Conservation (phyloP, 1,140 invertebrate species). For the Ceratoteleas bidentatus region DNA sequence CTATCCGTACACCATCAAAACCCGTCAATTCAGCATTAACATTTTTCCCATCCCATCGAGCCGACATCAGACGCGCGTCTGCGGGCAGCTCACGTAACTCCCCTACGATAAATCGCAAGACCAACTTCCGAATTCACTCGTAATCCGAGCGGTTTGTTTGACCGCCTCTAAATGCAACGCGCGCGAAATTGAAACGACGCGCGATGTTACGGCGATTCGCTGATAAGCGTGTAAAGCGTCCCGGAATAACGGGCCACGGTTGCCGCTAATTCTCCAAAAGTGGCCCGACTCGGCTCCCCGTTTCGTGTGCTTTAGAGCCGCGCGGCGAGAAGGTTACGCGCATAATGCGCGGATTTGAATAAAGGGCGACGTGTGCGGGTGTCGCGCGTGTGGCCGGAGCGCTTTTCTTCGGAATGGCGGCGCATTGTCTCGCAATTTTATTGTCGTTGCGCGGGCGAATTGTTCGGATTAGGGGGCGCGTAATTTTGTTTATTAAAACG, state of each 20-base stretch:
- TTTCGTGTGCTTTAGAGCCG: constrained; percentile 56
- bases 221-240: constrained; percentile 50
- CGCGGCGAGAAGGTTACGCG: constrained; percentile 54
- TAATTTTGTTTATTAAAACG: constrained; percentile 40
- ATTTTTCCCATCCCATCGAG: too few relatives aligned
- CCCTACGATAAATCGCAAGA: constrained; percentile 12
- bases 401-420: constrained; percentile 41
- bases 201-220: constrained; percentile 53
- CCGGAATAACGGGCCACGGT: constrained; percentile 42
- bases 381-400: constrained; percentile 55
- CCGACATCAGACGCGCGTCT: too few relatives aligned
- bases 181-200: constrained; percentile 47
- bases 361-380: constrained; percentile 62
- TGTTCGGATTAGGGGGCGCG: constrained; percentile 28
- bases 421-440: constrained; percentile 31
- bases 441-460: constrained; percentile 15
- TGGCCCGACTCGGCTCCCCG: constrained; percentile 41
- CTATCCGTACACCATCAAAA: too few relatives aligned
- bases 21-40: too few relatives aligned
- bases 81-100: background rate
- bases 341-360: constrained; percentile 58
- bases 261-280: constrained; percentile 59
- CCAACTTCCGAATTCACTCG: constrained; percentile 23
- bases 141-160: constrained; percentile 22
- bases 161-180: constrained; percentile 29